A percentile compares a stretch with the other conserved stretches of the same genome.
Conservation (phyloP, 2,797 vertebrate species). For the Sciurus vulgaris region DNA sequence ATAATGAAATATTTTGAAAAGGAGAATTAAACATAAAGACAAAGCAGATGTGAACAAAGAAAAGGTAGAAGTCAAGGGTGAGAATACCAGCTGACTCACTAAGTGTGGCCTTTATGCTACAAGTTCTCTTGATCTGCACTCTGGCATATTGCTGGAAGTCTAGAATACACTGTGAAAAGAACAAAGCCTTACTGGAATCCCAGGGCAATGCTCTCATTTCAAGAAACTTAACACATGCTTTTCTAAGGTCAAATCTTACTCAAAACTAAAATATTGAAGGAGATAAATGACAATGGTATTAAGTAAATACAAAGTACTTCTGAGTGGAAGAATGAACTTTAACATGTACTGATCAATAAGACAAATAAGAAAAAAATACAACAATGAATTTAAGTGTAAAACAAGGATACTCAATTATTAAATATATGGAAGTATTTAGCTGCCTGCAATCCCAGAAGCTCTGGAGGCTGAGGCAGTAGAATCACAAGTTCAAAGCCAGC, state of each 20-base stretch:
- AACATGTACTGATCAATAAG: not conserved
- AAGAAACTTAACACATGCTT: not conserved
- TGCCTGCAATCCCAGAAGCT: no score
- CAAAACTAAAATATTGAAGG: constrained; percentile 2
- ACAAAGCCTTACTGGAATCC: not conserved
- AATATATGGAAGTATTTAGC: not conserved
- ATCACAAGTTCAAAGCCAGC: no score
- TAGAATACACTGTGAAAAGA: not conserved
- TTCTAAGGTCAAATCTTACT: not conserved
- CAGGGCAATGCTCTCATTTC: not conserved
- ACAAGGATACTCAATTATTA: not conserved
- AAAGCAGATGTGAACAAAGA: not conserved
- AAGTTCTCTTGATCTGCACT: not conserved
- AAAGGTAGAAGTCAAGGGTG: not conserved
- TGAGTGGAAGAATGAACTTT: not conserved
- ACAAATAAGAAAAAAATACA: not conserved
- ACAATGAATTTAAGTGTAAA: constrained; percentile 1
- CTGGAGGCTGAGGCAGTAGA: no score
- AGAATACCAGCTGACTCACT: not conserved
- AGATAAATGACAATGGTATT: not conserved
- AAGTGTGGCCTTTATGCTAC: not conserved
- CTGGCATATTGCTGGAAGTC: not conserved
- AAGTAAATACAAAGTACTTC: not conserved
- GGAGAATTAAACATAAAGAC: not conserved
- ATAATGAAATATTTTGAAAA: not conserved